phyloP scores from a whole-genome alignment of 2,113 vertebrate species.

The Cyphomyrus plagiostoma region DNA sequence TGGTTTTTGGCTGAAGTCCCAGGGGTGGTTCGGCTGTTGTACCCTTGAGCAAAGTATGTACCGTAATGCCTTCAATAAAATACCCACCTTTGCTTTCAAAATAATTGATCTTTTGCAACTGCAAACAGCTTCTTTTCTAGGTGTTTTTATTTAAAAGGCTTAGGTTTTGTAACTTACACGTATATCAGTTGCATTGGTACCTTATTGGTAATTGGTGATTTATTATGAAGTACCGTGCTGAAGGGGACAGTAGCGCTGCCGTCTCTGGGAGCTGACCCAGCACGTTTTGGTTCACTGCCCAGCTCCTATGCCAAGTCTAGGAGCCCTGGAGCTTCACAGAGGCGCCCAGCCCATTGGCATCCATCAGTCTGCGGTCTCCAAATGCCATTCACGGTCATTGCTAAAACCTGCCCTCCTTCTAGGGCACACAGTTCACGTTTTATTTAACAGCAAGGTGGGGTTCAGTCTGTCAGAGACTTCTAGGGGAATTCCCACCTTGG shows the following conservation, averaged over 20 bases:
- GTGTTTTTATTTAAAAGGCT: neutral
- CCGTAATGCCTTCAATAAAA: neutral
- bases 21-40: neutral
- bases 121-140: neutral
- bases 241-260: neutral
- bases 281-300: neutral
- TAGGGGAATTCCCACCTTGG: neutral
- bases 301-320: neutral
- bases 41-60: neutral
- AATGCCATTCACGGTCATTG: neutral
- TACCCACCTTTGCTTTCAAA: neutral
- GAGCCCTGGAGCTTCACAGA: neutral
- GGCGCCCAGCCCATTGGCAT: neutral
- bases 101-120: neutral
- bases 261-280: neutral
- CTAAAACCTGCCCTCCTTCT: conserved; percentile 4
- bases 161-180: neutral
- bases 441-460: neutral
- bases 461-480: neutral
- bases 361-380: neutral
- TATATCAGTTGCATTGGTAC: neutral
- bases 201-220: neutral
- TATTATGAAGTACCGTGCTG: neutral
- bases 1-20: neutral
- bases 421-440: neutral